phyloP scores from a whole-genome alignment of 1,140 invertebrate species.

The Aphaenogaster ashmeadi region DNA sequence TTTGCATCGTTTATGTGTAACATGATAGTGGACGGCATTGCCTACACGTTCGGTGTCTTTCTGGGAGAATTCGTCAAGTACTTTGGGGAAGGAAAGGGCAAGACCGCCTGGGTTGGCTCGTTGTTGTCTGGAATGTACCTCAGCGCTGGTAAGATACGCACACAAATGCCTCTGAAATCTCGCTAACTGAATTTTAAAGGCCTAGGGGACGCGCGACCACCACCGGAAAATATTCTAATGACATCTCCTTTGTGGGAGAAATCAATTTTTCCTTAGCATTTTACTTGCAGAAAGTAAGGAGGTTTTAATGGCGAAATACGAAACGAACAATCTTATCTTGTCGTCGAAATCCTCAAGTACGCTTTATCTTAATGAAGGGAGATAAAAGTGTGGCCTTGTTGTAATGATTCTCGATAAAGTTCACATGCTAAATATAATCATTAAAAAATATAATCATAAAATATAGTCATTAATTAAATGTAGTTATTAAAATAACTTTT shows the following conservation, averaged over 20 bases:
- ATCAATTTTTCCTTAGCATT: background rate
- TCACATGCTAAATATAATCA: background rate
- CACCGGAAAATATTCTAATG: background rate
- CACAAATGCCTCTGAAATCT: background rate
- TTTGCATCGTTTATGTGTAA: slow-evolving; percentile 99
- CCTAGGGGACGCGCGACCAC: background rate
- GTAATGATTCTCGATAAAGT: background rate
- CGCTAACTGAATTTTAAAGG: background rate
- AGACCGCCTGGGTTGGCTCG: slow-evolving; percentile 97
- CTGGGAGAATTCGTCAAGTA: slow-evolving; percentile 93
- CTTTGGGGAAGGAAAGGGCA: slow-evolving; percentile 95
- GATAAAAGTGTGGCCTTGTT: slow-evolving; percentile 10
- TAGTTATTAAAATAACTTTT: background rate
- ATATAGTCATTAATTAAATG: background rate
- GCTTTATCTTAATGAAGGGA: slow-evolving; percentile 21
- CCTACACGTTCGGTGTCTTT: slow-evolving; percentile 97
- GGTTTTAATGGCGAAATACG: background rate
- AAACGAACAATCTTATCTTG: slow-evolving; percentile 10
- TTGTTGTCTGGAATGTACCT: slow-evolving; percentile 97
- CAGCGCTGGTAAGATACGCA: slow-evolving; percentile 91
- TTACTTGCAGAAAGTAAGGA: background rate
- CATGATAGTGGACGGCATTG: slow-evolving; percentile 99
- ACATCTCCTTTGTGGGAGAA: background rate
- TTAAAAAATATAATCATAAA: background rate
- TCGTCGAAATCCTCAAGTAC: background rate